Evolutionary conservation across 2,797 vertebrate species (phyloP).

Genomic region (Lepus townsendii): DNA sequence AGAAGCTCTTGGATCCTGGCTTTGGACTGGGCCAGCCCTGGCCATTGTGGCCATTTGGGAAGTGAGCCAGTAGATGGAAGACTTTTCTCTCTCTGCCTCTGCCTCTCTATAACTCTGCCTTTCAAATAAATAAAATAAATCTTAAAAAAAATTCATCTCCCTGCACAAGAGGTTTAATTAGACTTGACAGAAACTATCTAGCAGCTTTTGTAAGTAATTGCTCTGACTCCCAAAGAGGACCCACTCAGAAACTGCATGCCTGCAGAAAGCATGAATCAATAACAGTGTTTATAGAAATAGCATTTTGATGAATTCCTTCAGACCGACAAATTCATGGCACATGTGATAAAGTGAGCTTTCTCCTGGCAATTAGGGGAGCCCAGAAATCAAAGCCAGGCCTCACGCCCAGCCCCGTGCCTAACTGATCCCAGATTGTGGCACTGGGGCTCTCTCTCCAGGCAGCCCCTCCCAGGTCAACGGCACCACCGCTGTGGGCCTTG

Average conservation of each 20-base stretch:
- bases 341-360: slow-evolving; percentile 81
- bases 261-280: slow-evolving; percentile 83
- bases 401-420: slow-evolving; percentile 50
- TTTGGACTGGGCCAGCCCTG: no score
- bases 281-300: slow-evolving; percentile 82
- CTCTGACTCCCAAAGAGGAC: slow-evolving; percentile 78
- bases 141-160: slow-evolving; percentile 16
- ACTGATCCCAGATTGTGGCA: slow-evolving; percentile 72
- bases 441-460: slow-evolving; percentile 10
- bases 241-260: slow-evolving; percentile 70
- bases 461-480: not conserved
- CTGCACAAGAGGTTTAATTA: slow-evolving; percentile 78
- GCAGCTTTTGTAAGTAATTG: slow-evolving; percentile 81
- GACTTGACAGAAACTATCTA: slow-evolving; percentile 79
- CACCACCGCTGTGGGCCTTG: slow-evolving; percentile 2
- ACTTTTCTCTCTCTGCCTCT: no score
- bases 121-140: no score
- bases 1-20: no score
- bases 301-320: slow-evolving; percentile 83
- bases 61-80: no score
- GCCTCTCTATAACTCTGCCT: no score
- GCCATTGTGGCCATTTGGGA: no score
- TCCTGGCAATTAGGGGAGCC: slow-evolving; percentile 77
- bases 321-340: slow-evolving; percentile 79
- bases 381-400: slow-evolving; percentile 78